These are phyloP conservation scores for Merluccius polli DNA, from an alignment of 2,797 vertebrate species.

Conservation along the genomic window DNA sequence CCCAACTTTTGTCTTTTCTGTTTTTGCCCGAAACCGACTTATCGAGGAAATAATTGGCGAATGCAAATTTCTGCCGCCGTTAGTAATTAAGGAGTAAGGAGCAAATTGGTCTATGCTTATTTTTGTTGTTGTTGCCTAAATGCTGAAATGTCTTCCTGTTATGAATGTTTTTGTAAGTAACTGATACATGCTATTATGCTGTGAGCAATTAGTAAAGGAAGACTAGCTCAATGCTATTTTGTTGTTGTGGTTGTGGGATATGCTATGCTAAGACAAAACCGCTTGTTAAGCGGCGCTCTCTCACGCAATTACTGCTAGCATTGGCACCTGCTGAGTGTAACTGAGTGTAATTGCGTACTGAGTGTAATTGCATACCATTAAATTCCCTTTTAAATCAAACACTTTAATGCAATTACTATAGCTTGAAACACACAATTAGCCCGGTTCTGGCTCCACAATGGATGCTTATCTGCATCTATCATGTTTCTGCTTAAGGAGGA, in stretches of 20 bases:
- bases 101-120: too few species aligned
- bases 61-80: background rate
- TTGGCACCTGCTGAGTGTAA: background rate
- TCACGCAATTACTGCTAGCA: background rate
- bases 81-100: too few species aligned
- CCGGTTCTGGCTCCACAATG: background rate
- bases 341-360: background rate
- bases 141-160: background rate
- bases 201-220: background rate
- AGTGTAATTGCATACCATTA: background rate
- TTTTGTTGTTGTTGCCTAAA: background rate
- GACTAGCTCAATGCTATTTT: background rate
- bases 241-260: background rate
- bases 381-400: background rate
- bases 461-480: background rate
- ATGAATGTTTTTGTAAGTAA: background rate
- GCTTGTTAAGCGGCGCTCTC: background rate
- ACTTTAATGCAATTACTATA: background rate
- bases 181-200: background rate
- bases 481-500: background rate
- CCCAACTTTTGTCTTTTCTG: background rate
- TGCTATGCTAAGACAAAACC: background rate
- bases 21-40: background rate
- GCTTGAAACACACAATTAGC: background rate
- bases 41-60: background rate